A percentile compares a stretch with the other conserved stretches of the same genome.
Evolutionary conservation across 2,113 vertebrate species (phyloP).

Genomic region (Cairina moschata): DNA sequence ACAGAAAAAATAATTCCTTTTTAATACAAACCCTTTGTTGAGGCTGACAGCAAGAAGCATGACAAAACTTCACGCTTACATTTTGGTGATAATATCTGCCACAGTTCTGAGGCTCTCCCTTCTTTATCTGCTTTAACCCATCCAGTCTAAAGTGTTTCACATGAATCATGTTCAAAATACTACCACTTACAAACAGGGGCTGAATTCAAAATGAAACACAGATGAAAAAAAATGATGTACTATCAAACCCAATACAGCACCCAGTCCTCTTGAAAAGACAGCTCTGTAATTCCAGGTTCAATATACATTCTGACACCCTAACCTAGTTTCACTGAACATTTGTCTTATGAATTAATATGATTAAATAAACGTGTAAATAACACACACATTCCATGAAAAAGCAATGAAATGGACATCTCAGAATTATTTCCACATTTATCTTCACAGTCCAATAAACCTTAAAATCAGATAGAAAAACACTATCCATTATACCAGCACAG

Average conservation of each 20-base stretch:
- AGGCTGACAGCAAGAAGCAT: neutral
- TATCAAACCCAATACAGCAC: neutral
- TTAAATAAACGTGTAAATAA: neutral
- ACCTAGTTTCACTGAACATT: neutral
- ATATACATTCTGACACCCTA: neutral
- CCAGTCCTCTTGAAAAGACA: neutral
- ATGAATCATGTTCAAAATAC: neutral
- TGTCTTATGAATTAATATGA: neutral
- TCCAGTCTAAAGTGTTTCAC: neutral
- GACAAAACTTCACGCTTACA: neutral
- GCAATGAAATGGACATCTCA: neutral
- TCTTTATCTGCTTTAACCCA: neutral
- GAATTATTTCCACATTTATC: neutral
- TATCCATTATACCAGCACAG: neutral
- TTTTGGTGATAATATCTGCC: neutral
- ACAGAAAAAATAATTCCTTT: neutral
- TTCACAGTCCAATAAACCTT: neutral
- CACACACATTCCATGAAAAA: neutral
- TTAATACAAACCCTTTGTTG: neutral
- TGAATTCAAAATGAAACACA: neutral
- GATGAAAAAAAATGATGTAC: neutral
- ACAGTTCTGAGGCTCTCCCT: neutral
- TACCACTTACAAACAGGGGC: neutral
- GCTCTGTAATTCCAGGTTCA: neutral
- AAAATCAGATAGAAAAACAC: neutral